Conservation (phyloP, 53 echinoderm and acorn worm genomes). For the Astropecten irregularis region DNA sequence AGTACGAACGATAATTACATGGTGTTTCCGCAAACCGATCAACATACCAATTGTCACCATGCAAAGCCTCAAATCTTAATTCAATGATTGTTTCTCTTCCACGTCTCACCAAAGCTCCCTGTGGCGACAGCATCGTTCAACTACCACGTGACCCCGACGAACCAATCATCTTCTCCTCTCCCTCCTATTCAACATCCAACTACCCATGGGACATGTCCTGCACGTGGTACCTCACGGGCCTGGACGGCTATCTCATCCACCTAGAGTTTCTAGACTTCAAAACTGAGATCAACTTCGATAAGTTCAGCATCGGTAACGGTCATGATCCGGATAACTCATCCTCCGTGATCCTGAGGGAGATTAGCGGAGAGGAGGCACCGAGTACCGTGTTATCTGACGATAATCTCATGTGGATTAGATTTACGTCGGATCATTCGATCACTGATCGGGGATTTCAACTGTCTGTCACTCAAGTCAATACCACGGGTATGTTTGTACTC, state of each 20-base stretch:
- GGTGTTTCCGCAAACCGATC: no score
- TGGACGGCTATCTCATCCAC: neutral
- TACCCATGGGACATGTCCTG: slow-evolving; percentile 14
- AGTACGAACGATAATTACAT: no score
- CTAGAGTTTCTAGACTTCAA: slow-evolving; percentile 33
- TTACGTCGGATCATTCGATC: neutral
- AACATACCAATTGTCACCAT: no score
- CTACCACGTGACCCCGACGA: slow-evolving; percentile 7
- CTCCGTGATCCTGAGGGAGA: neutral
- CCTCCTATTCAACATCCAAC: slow-evolving; percentile 11
- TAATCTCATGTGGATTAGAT: slow-evolving; percentile 26
- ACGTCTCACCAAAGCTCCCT: slow-evolving; percentile 19
- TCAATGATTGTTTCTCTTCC: no score
- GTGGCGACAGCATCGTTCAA: slow-evolving; percentile 25
- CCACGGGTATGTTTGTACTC: slow-evolving; percentile 1
- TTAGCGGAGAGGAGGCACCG: slow-evolving; percentile 39
- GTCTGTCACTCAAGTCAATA: slow-evolving; percentile 17
- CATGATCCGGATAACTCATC: neutral
- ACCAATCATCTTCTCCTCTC: slow-evolving; percentile 9
- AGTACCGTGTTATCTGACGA: slow-evolving; percentile 17
- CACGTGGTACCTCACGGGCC: slow-evolving; percentile 20
- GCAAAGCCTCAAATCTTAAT: no score
- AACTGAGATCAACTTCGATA: slow-evolving; percentile 27
- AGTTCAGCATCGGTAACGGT: slow-evolving; percentile 32
- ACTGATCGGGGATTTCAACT: slow-evolving; percentile 18